These are phyloP conservation scores for Nomada flava DNA, from an alignment of 2,888 invertebrate genomes.

Conservation along the genomic window DNA sequence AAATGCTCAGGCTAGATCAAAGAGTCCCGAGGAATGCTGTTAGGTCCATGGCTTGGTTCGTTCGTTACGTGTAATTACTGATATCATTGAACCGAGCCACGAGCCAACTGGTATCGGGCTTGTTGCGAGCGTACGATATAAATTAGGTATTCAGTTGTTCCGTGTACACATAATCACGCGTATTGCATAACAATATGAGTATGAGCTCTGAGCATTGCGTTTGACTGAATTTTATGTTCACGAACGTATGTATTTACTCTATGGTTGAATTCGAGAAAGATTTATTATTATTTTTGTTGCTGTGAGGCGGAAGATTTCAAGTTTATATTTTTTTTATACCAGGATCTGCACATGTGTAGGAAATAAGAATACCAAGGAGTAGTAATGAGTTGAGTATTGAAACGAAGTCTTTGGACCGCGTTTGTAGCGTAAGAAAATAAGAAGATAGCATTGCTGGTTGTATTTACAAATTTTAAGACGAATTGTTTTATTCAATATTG, in stretches of 20 bases:
- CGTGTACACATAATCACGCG: conserved; percentile 2
- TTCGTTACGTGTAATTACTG: conserved; percentile 54
- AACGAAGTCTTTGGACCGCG: background rate
- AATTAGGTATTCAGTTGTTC: conserved; percentile 42
- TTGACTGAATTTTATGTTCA: background rate
- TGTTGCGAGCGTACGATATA: conserved; percentile 26
- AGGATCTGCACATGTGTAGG: background rate
- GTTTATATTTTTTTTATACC: background rate
- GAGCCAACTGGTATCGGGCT: conserved; percentile 33
- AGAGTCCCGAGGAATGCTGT: conserved; percentile 62
- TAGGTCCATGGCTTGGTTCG: conserved; percentile 30
- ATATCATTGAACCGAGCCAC: conserved; percentile 50
- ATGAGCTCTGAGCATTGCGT: background rate
- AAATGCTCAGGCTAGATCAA: conserved; percentile 57
- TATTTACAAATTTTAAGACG: background rate
- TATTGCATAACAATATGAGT: conserved; percentile 27
- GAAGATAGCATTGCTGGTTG: background rate
- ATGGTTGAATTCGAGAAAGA: background rate
- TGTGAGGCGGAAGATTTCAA: background rate
- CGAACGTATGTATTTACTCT: background rate
- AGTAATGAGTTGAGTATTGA: background rate
- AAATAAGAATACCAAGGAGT: background rate
- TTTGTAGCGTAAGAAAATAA: background rate
- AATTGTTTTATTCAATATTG: background rate
- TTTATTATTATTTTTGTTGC: background rate